Evolutionary conservation across 2,113 vertebrate species (phyloP), one percentile per base, ranked within the genome.

Genomic region (Eulacestoma nigropectus): DNA sequence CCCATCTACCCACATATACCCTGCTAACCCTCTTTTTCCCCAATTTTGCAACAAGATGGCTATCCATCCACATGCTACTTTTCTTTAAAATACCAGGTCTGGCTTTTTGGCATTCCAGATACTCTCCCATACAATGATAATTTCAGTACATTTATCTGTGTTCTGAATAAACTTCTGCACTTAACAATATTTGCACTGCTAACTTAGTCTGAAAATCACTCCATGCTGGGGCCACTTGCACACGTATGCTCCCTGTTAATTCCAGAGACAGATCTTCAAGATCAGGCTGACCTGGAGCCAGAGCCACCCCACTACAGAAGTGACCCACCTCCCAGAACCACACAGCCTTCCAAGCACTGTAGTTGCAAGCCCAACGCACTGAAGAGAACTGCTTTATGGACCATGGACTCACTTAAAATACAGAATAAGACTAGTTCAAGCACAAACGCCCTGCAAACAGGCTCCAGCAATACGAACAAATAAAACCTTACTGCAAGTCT

Each of bases 11-110:
- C 30, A 70, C 19, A 56, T 22, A 30, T 1, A 35, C 0, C 2
- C 44, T 35, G 25, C 29, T 56, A 41, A 62, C 21, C 10, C 27
- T 29, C 44, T 33, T 41, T 7, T 17, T 2, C 25, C 16, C 30
- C 21, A 3, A 1, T 21, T 65, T 12, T 33, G 9, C 33, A 74
- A 29, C 2, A 30, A 18, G 17, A 52, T 1, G 0, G 17, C 27
- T n/a, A 23, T 10, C 27, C 27, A 9, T 46, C 9, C 27, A 53
- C 49, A 44, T 0, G 9, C 8, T 14, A 7, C 21, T 49, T 44
- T 46, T 3, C 23, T 27, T 55, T 26, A 33, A 72, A 81, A 33
- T 8, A 64, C 1, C 11, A 37, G 4, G 15, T 33, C 26, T 37
- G 17, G 6, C 8, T 67, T 62, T 60, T n/a, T 37, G 17, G 21